These are phyloP conservation scores for Laticauda colubrina DNA, from an alignment of 2,113 vertebrate species.

Conservation along the genomic window DNA sequence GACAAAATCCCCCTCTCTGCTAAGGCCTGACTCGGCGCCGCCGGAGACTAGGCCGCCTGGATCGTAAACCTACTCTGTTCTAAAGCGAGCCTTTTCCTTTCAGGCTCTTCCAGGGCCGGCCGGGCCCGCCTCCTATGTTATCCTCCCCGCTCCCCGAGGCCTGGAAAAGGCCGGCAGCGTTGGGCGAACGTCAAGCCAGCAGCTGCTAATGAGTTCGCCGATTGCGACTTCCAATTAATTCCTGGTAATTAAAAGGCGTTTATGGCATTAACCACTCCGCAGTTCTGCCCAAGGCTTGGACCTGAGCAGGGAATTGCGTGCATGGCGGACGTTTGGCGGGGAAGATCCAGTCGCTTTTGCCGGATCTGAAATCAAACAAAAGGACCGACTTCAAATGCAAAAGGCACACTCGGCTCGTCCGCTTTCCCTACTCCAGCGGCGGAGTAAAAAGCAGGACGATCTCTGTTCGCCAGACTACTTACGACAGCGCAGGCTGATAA, in stretches of 20 bases:
- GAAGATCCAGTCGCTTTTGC: neutral
- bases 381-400: neutral
- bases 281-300: neutral
- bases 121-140: neutral
- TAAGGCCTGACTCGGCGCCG: neutral
- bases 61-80: neutral
- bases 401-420: neutral
- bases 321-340: neutral
- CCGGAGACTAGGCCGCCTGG: neutral
- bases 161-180: neutral
- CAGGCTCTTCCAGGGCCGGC: neutral
- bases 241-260: conserved; percentile 7
- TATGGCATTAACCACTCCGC: conserved; percentile 28
- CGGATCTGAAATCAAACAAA: conserved; percentile 10
- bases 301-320: neutral
- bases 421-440: neutral
- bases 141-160: neutral
- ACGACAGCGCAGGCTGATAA: conserved; percentile 21
- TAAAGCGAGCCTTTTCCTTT: neutral
- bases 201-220: neutral
- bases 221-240: conserved; percentile 14
- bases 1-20: neutral
- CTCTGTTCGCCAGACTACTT: neutral
- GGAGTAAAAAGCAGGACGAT: neutral
- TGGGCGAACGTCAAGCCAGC: neutral